phyloP scores from a whole-genome alignment of 2,113 vertebrate genomes.

The Crypturellus undulatus region DNA sequence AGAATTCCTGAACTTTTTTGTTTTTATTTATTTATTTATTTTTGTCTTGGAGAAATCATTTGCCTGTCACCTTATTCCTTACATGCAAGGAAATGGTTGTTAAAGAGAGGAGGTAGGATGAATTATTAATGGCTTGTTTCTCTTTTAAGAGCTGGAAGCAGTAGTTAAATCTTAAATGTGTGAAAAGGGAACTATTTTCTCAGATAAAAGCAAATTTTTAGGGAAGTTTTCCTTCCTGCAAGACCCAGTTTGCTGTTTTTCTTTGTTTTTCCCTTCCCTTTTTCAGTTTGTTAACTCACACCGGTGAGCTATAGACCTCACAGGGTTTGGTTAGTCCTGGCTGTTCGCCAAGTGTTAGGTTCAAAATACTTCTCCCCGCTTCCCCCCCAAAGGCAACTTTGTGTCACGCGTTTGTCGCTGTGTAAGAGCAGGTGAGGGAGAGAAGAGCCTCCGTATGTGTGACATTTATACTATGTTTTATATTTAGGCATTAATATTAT shows the following conservation, averaged over 20 bases:
- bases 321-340: not conserved
- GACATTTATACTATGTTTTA: not conserved
- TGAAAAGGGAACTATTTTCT: not conserved
- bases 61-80: not conserved
- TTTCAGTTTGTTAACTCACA: not conserved
- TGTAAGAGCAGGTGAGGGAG: not conserved
- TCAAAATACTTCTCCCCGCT: rapidly evolving
- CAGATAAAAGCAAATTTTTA: constrained; percentile 1
- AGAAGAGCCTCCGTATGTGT: not conserved
- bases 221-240: constrained; percentile 17
- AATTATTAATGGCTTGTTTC: constrained; percentile 9
- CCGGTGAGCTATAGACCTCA: not conserved
- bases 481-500: no score
- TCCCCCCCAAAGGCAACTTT: not conserved
- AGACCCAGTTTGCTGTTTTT: not conserved
- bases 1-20: not conserved
- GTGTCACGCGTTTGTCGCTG: not conserved
- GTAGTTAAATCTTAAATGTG: not conserved
- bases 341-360: not conserved
- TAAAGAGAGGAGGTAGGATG: not conserved
- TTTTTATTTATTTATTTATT: not conserved
- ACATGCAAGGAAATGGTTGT: constrained; percentile 20
- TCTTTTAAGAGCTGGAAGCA: constrained; percentile 20
- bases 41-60: not conserved
- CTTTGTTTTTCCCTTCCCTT: not conserved